Conservation (phyloP, 1,140 invertebrate genomes). For the Cylas formicarius region DNA sequence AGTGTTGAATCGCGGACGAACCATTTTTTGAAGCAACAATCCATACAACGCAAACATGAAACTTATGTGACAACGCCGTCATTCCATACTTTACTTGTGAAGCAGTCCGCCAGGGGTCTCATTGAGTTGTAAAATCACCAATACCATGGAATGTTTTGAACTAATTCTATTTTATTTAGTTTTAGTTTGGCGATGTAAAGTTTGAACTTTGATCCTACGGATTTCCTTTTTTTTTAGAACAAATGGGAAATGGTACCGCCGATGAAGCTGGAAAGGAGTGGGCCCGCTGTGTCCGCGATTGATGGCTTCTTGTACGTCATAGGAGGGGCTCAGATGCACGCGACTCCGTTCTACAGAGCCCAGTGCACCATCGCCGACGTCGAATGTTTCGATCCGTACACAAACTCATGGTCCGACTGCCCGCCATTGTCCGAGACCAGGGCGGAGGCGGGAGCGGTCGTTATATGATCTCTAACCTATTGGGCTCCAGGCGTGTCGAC, state of each 20-base stretch:
- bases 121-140: no score
- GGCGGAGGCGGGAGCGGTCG: constrained; percentile 73
- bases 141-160: no score
- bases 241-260: constrained; percentile 69
- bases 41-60: no score
- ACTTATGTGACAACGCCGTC: no score
- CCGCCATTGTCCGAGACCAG: constrained; percentile 71
- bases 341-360: constrained; percentile 74
- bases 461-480: constrained; percentile 45
- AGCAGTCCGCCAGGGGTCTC: no score
- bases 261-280: constrained; percentile 68
- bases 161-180: no score
- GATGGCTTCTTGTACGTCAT: constrained; percentile 76
- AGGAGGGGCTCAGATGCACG: constrained; percentile 63
- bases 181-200: no score
- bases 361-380: constrained; percentile 73
- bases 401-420: constrained; percentile 68
- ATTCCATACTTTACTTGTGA: no score
- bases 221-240: constrained; percentile 50
- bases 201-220: constrained; percentile 7
- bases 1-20: no score
- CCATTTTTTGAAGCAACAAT: no score
- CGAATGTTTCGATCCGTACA: constrained; percentile 74
- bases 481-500: no score
- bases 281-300: constrained; percentile 76